These are phyloP conservation scores for Camponotus pennsylvanicus DNA, from an alignment of 1,140 invertebrate species.

Conservation along the genomic window DNA sequence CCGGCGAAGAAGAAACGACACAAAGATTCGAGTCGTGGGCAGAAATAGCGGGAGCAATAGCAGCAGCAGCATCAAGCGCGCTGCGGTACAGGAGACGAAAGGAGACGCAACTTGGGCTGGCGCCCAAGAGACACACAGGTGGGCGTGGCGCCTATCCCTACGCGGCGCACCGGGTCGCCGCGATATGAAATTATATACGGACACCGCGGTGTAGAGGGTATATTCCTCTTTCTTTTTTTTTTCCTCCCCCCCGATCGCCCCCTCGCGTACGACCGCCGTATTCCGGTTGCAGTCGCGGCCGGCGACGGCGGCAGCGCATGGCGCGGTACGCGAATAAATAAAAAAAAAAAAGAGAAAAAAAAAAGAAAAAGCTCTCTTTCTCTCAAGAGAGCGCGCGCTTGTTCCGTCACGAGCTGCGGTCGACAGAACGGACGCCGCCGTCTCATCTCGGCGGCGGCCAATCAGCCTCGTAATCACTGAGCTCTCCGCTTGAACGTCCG, in stretches of 20 bases:
- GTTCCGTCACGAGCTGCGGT: slow-evolving; percentile 84
- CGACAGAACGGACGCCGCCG: slow-evolving; percentile 80
- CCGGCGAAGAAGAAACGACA: background rate
- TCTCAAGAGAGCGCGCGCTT: slow-evolving; percentile 64
- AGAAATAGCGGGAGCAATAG: slow-evolving; percentile 28
- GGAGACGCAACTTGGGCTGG: slow-evolving; percentile 65
- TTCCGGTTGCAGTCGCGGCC: slow-evolving; percentile 70
- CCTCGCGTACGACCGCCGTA: slow-evolving; percentile 44
- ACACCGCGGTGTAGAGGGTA: slow-evolving; percentile 55
- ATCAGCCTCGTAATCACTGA: slow-evolving; percentile 83
- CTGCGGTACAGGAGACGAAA: slow-evolving; percentile 64
- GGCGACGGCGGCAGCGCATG: slow-evolving; percentile 58
- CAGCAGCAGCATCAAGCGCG: slow-evolving; percentile 39
- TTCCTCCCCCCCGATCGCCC: slow-evolving; percentile 32
- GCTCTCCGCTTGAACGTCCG: slow-evolving; percentile 76
- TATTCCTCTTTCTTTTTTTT: slow-evolving; percentile 58
- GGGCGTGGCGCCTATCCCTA: slow-evolving; percentile 83
- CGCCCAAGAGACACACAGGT: slow-evolving; percentile 75
- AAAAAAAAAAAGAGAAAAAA: too few relatives aligned
- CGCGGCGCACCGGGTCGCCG: slow-evolving; percentile 75
- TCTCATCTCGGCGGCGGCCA: slow-evolving; percentile 82
- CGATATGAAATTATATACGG: slow-evolving; percentile 82
- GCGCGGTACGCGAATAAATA: slow-evolving; percentile 65
- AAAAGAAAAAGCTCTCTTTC: slow-evolving; percentile 70
- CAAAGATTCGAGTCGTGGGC: slow-evolving; percentile 20